A percentile compares a stretch with the other conserved stretches of the same genome.
Evolutionary conservation across 1,140 invertebrate genomes (phyloP).

Genomic region (Amphibalanus amphitrite): DNA sequence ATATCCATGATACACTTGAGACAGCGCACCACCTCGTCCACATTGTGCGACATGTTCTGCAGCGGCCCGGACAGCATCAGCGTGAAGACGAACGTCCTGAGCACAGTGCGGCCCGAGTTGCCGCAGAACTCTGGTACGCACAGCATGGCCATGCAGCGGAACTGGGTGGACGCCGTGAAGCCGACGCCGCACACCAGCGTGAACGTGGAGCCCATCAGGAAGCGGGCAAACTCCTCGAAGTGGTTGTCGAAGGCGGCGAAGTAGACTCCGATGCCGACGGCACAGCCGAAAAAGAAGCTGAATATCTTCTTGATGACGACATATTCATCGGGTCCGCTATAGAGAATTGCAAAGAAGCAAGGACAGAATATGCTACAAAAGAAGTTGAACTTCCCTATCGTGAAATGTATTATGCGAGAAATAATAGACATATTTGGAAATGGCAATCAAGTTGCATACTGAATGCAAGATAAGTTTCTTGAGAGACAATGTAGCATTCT

Average conservation of each 20-base stretch:
- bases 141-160: neutral
- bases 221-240: neutral
- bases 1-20: slow-evolving; percentile 3
- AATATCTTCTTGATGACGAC: neutral
- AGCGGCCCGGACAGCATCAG: neutral
- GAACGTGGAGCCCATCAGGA: neutral
- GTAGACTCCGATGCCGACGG: neutral
- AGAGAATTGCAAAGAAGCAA: neutral
- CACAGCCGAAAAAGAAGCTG: neutral
- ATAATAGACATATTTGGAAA: neutral
- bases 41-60: neutral
- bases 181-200: neutral
- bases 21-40: neutral
- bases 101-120: slow-evolving; percentile 1
- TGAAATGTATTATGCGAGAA: neutral
- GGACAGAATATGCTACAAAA: neutral
- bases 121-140: slow-evolving; percentile 1
- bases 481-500: neutral
- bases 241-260: neutral
- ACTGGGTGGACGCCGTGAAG: neutral
- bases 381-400: neutral
- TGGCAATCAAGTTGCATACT: neutral
- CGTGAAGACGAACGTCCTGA: neutral
- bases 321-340: neutral
- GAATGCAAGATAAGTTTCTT: slow-evolving; percentile 2